Base-by-base conservation (phyloP, 2,797 vertebrate species). In the Propithecus perrieri region DNA sequence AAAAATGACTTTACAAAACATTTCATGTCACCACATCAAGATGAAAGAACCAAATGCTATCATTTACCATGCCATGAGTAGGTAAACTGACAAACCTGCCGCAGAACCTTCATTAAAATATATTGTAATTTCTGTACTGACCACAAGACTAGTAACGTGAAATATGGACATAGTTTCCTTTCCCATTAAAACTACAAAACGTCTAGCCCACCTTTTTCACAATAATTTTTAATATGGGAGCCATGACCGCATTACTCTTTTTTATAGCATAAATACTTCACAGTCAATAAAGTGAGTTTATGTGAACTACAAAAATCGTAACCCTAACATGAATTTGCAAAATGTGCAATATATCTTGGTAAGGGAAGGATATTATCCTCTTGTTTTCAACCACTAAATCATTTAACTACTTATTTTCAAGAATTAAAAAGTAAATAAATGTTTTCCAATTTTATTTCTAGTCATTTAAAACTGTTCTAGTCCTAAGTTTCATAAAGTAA, bases 1-100 rank as follows among this genome's bases (percentile, higher is more conserved):
- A 95, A 79, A 96, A 93, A 53, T 89, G 38, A 78, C 30, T 92
- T 87, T 59, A 80, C 17, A 92, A 91, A 72, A 89, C 74, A 95
- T 35, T 38, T 53, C 94, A 84, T 71, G 65, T 92, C 48, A 93
- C 43, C 41, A 81, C 24, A 55, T 72, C 4, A 2, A 95, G 61
- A 81, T 55, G 59, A 87, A 92, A 90, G 59, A 93, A 43, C 17
- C 53, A 95, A 90, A 84, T 80, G 61, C 10, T 30, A 63, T 57
- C 72, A 91, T 87, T 75, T 69, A 76, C 63, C 57, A 63, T 95
- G 91, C 55, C 35, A 22, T 15, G 30, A 83, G 55, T 74, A 80
- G 59, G 24, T 75, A 74, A 95, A 65, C 75, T 74, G 53, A 95
- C 71, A 95, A 81, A 50, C 30, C 20, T 48, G 30, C 24, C 71